Evolutionary conservation across 2,888 invertebrate species (phyloP), one percentile per base, ranked within the genome.

Genomic region (Andrena chrysosceles): DNA sequence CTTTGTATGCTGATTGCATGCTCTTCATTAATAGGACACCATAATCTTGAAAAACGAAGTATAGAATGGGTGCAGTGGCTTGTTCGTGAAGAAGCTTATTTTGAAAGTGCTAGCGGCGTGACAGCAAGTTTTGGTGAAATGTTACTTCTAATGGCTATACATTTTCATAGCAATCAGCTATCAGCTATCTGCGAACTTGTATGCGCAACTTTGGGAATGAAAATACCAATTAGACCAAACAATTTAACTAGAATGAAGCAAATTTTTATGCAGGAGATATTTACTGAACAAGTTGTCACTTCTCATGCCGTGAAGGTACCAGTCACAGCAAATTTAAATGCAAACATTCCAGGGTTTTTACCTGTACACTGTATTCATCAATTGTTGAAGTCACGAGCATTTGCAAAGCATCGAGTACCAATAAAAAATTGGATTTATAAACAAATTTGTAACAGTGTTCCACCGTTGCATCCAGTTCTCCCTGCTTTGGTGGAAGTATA

Each of bases 301-400:
- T 96, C 98, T 0, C 99, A 99, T 94, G 99, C 99, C 0, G 98
- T 99, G 0, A 98, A 98, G 93, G 99, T 99, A 0, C 98, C 99
- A 0, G 99, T 99, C 0, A 99, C 99, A 0, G 96, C 96, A 0
- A 97, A 97, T 90, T 95, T 99, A 26, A 99, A 97, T 94, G 98
- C 98, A 52, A 97, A 97, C 89, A 97, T 98, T 91, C 96, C 97
- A 0, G 98, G 99, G 8, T 99, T 98, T 94, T 94, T 99, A 72
- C 99, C 99, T 0, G 97, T 99, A 20, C 99, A 99, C 94, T 99
- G 99, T 93, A 98, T 99, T 88, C 98, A 99, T 92, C 99, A 99
- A 92, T 94, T 99, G 62, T 95, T 99, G 16, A 99, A 99, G 93
- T 98, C 98, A 6, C 95, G 99, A 85, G 98, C 98, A 0, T 99